Conservation (phyloP, 1,140 invertebrate species). For the Pteromalus puparum region DNA sequence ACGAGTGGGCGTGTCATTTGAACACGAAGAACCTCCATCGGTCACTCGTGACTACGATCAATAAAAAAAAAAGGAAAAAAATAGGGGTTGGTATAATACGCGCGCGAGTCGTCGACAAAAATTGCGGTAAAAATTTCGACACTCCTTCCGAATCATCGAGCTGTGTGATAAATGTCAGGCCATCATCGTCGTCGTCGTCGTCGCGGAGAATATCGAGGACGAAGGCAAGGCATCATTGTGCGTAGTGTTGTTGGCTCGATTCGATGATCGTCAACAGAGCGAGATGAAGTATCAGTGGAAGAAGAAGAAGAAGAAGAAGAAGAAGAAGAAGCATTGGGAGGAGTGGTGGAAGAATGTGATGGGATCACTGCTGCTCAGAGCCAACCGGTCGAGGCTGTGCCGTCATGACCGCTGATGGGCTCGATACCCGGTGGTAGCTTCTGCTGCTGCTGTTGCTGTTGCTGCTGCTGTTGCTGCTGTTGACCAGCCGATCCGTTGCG, state of each 20-base stretch:
- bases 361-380: constrained; percentile 68
- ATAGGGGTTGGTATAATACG: too few species aligned
- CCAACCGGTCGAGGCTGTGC: constrained; percentile 77
- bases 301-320: not conserved
- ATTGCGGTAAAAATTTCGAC: not conserved
- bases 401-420: constrained; percentile 79
- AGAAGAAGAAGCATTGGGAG: not conserved
- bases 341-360: not conserved
- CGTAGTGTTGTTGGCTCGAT: constrained; percentile 41
- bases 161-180: not conserved
- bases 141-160: not conserved
- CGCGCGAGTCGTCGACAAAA: too few species aligned
- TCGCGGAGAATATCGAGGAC: not conserved
- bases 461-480: constrained; percentile 73
- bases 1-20: too few species aligned
- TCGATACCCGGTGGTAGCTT: constrained; percentile 79
- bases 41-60: too few species aligned
- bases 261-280: not conserved
- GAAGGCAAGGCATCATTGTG: constrained; percentile 70
- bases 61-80: too few species aligned
- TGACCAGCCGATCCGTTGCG: constrained; percentile 74
- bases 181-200: too few species aligned
- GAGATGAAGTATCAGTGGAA: not conserved
- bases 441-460: constrained; percentile 71
- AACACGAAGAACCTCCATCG: too few species aligned